These are phyloP conservation scores for Delphinus delphis DNA, from an alignment of 2,113 vertebrate genomes.

Conservation along the genomic window DNA sequence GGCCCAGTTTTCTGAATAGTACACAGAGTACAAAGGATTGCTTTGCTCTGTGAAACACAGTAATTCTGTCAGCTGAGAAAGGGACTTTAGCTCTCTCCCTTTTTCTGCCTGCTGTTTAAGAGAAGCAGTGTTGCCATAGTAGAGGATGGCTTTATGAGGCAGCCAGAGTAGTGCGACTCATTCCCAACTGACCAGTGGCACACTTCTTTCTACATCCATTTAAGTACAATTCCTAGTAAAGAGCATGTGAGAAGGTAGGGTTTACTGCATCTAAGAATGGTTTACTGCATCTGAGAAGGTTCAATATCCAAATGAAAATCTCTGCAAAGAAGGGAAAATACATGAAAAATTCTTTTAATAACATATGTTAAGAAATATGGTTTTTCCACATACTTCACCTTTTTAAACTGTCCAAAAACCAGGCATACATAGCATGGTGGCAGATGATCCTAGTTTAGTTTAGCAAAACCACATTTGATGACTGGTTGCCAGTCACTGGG, in stretches of 20 bases:
- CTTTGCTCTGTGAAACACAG: neutral
- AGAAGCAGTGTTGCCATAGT: neutral
- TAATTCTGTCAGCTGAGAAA: neutral
- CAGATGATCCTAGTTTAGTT: neutral
- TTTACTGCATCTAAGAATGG: neutral
- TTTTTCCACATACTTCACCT: neutral
- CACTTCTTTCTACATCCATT: neutral
- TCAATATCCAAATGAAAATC: neutral
- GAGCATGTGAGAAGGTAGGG: neutral
- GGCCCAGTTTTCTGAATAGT: neutral
- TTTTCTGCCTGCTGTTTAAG: neutral
- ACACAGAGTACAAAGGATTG: neutral
- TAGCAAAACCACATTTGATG: neutral
- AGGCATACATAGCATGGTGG: neutral
- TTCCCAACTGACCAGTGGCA: neutral
- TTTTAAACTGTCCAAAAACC: neutral
- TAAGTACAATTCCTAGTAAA: neutral
- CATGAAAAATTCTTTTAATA: neutral
- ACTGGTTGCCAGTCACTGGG: neutral
- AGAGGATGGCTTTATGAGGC: neutral
- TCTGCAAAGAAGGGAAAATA: neutral
- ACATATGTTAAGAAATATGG: neutral
- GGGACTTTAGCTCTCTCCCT: neutral
- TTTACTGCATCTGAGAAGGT: neutral
- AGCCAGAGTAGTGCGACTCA: neutral